Base-by-base conservation (phyloP, 92 coral and sea anemone genomes). In the Porites rus region DNA sequence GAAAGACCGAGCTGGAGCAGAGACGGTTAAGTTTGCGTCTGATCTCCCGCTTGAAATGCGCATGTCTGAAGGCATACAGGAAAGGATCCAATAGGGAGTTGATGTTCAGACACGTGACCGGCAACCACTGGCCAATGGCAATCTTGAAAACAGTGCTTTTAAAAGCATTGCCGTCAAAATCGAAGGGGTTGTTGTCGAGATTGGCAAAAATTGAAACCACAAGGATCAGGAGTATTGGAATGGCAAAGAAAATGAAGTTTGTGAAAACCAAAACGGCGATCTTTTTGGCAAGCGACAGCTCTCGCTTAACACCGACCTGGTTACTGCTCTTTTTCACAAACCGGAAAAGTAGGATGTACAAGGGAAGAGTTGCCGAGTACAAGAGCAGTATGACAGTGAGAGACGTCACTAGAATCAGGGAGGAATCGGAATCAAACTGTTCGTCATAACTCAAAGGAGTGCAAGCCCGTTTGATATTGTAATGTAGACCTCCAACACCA, bases 381-480 rank as follows among this genome's bases (percentile, higher is more conserved):
- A 93, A 60, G 80, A 84, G 16, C 21, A 93, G 85, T 51, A 93
- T 88, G 56, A 86, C 51, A 25, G 72, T 80, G 28, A 93, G 82
- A 72, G 92, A 88, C 2, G 85, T 46, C 22, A 93, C 68, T 20
- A 93, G 94, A 83, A 93, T 75, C 59, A 88, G 64, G 11, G 91
- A 91, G 17, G 94, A 88, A 14, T 87, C 87, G n/a, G 86, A 80
- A 25, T 88, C 73, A 71, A 75, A 85, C 62, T 91, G 77, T 10
- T 83, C 80, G 73, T 87, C 94, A 74, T 91, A 72, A 46, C 96
- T 93, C 75, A 91, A 61, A 11, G 96, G 96, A 13, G 96, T 88
- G 84, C 96, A 93, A 14, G 96, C 96, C 58, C 96, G 92, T 66
- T 93, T 86, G 58, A 93, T 93, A 60, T 93, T 93, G 78, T 93